Percentiles rank a stretch among this genome's conserved stretches.
phyloP scores from a whole-genome alignment of 2,113 vertebrate species.

The Limnothrissa miodon region DNA sequence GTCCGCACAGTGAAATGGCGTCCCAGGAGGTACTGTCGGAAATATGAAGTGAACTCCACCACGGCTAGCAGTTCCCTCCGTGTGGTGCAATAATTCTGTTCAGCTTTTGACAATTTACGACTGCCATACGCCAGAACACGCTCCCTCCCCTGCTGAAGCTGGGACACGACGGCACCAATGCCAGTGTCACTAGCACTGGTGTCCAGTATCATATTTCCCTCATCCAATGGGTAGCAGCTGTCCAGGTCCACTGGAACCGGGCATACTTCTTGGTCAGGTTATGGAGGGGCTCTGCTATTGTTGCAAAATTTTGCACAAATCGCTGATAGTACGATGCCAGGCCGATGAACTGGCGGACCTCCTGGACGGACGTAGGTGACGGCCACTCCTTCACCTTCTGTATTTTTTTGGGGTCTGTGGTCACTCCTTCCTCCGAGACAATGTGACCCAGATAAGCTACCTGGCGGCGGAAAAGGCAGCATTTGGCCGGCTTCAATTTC shows the following conservation, averaged over 20 bases:
- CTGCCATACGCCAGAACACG: constrained; percentile 37
- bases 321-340: too few relatives aligned
- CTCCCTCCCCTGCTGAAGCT: neutral
- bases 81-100: constrained; percentile 43
- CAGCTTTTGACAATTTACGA: too few relatives aligned
- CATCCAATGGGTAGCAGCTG: too few relatives aligned
- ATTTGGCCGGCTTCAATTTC: constrained; percentile 32
- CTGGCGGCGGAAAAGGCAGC: constrained; percentile 3
- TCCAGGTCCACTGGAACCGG: too few relatives aligned
- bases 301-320: too few relatives aligned
- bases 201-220: too few relatives aligned
- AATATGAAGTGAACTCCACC: constrained; percentile 35
- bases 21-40: constrained; percentile 38
- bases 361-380: too few relatives aligned
- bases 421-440: neutral
- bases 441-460: constrained; percentile 25
- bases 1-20: neutral
- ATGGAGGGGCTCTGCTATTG: too few relatives aligned
- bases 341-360: too few relatives aligned
- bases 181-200: too few relatives aligned
- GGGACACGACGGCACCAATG: constrained; percentile 22
- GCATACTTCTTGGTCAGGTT: too few relatives aligned
- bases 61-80: neutral
- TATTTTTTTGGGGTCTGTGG: neutral
- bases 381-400: too few relatives aligned